Base-by-base conservation (phyloP, 1,140 invertebrate genomes). In the Formica exsecta region DNA sequence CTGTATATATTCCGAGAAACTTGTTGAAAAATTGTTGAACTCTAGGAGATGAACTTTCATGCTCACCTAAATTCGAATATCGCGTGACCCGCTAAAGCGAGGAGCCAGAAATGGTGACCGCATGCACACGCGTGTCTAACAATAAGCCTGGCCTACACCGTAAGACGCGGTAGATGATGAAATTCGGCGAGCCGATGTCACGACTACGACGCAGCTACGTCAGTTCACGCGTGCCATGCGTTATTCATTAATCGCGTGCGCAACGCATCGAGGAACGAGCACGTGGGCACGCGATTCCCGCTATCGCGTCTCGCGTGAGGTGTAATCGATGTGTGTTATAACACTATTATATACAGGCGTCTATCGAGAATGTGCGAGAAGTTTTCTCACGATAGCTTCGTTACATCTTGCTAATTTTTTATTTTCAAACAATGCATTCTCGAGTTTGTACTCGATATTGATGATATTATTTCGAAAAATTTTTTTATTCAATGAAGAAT, bases 31-130 rank as follows among this genome's bases (percentile, higher is more conserved):
- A 19, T 16, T 51, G 48, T 19, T 1, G 13, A 51, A 51, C 48
- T 51, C 16, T 0, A 4, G 13, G 16, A 19, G 48, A 3, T 51
- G 48, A 36, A 70, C 29, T 44, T 61, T 7, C n/a, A 71, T 51
- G 66, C 51, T 81, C 79, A 74, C 68, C 68, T 62, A 83, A 83
- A 83, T 74, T n/a, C 19, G 79, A 74, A 73, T 32, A 32, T 83
- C 68, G 54, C 29, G 65, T 70, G 76, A 80, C 79, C 51, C 54
- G 66, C 16, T 51, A 16, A 8, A 44, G 25, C 48, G 44, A 71
- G 25, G 16, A 71, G 68, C 79, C 79, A 83, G 79, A 83, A 83
- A 83, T 74, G 79, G 79, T 41, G 68, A 68, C 11, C 32, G 51
- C 65, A 64, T 19, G 61, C 57, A 80, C 38, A 44, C 9, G 9